These are phyloP conservation scores for Amblyjoppa fuscipennis DNA, from an alignment of 2,888 invertebrate genomes.

Conservation along the genomic window DNA sequence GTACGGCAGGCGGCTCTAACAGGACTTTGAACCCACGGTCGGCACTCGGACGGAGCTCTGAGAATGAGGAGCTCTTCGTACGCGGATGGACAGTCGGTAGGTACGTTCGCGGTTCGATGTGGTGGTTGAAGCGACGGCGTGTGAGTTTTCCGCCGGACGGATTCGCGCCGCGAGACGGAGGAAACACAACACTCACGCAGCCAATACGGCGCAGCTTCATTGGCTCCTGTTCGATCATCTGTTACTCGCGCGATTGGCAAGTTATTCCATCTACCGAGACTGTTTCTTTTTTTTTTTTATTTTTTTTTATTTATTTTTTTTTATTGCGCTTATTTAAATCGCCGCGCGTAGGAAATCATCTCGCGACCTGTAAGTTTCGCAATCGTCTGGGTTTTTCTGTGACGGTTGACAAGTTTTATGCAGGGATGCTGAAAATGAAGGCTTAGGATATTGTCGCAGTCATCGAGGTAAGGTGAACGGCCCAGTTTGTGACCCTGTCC, in stretches of 20 bases:
- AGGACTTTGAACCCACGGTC: neutral
- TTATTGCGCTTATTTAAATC: too few species aligned
- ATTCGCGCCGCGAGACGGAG: neutral
- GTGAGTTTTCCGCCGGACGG: neutral
- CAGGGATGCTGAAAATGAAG: too few species aligned
- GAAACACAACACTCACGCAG: neutral
- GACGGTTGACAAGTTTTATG: too few species aligned
- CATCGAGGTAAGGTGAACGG: too few species aligned
- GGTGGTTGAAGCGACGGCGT: neutral
- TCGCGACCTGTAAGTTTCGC: too few species aligned
- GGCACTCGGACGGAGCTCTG: neutral
- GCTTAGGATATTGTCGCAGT: too few species aligned
- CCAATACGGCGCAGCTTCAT: conserved; percentile 7
- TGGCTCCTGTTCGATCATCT: conserved; percentile 1
- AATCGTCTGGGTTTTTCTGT: too few species aligned
- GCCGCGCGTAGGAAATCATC: too few species aligned
- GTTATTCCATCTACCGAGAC: too few species aligned
- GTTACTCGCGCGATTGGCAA: neutral
- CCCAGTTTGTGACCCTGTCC: too few species aligned
- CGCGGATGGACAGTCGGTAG: neutral
- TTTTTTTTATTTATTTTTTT: too few species aligned
- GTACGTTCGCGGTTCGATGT: neutral
- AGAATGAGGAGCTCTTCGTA: neutral
- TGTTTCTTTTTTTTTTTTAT: too few species aligned
- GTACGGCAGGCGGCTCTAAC: neutral